A percentile compares a stretch with the other conserved stretches of the same genome.
Conservation (phyloP, 2,888 invertebrate genomes). For the Dasysyrphus tricinctus region DNA sequence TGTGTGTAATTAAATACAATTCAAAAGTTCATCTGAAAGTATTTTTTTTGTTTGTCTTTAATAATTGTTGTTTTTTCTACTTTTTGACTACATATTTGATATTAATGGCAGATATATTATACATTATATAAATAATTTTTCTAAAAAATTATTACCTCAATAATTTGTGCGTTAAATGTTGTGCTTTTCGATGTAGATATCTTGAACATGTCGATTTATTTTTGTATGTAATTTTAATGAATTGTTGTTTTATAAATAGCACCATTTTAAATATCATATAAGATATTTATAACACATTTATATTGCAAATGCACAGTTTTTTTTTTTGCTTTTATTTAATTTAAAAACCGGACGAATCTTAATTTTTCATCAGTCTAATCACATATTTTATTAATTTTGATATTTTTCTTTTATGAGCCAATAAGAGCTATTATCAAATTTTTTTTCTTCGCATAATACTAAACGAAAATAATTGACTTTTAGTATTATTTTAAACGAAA, state of each 20-base stretch:
- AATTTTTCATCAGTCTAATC: constrained; percentile 48
- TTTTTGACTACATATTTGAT: constrained; percentile 12
- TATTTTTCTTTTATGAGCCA: not conserved
- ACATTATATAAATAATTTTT: constrained; percentile 8
- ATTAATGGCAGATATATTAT: constrained; percentile 38
- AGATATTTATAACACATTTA: constrained; percentile 20
- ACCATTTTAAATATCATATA: constrained; percentile 41
- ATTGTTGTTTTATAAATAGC: constrained; percentile 40
- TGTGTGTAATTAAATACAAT: not conserved
- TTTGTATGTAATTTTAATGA: not conserved
- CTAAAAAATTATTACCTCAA: not conserved
- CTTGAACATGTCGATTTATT: not conserved
- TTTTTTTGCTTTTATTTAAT: constrained; percentile 10
- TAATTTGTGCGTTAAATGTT: constrained; percentile 20
- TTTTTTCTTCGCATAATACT: too few species aligned
- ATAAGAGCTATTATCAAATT: too few species aligned
- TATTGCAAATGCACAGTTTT: constrained; percentile 49
- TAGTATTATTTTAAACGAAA: not conserved
- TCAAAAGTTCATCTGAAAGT: constrained; percentile 30
- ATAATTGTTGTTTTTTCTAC: not conserved
- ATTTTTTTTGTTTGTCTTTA: constrained; percentile 10
- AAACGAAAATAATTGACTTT: not conserved
- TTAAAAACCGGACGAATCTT: constrained; percentile 47
- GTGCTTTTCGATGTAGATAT: constrained; percentile 44
- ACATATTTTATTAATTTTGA: constrained; percentile 26